Conservation (phyloP, 2,888 invertebrate genomes). For the Choreutis nemorana region DNA sequence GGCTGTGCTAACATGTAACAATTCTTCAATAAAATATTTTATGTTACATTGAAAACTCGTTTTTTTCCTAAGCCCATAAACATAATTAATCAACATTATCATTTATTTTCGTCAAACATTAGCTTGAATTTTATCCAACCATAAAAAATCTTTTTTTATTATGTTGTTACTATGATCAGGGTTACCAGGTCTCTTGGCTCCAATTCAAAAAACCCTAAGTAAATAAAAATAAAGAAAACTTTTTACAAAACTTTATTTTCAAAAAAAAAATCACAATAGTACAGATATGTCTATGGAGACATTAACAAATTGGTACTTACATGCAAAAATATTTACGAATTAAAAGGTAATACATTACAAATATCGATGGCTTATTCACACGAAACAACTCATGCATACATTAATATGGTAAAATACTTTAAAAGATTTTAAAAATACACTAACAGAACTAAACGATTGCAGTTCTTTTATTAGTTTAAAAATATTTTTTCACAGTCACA, state of each 20-base stretch:
- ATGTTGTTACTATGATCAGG: not conserved
- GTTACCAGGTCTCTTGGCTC: not conserved
- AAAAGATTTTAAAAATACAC: constrained; percentile 7
- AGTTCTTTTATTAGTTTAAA: too few relatives aligned
- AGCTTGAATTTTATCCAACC: too few relatives aligned
- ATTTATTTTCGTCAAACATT: too few relatives aligned
- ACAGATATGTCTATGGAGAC: constrained; percentile 29
- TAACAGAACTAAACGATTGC: too few relatives aligned
- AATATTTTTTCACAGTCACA: too few relatives aligned
- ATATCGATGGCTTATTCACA: too few relatives aligned
- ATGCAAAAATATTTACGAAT: constrained; percentile 18
- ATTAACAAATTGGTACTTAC: constrained; percentile 27
- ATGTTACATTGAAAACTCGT: constrained; percentile 31
- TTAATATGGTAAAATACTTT: not conserved
- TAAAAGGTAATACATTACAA: too few relatives aligned
- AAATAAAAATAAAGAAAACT: constrained; percentile 14
- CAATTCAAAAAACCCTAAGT: too few relatives aligned
- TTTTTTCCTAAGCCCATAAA: too few relatives aligned
- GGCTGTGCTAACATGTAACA: constrained; percentile 47
- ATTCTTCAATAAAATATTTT: constrained; percentile 59
- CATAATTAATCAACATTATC: too few relatives aligned
- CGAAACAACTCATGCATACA: constrained; percentile 9
- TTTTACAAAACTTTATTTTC: constrained; percentile 46
- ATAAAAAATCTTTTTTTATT: too few relatives aligned
- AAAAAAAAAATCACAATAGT: constrained; percentile 46